Evolutionary conservation across 2,888 invertebrate species (phyloP).

Genomic region (Scaptomyza caliginosa): DNA sequence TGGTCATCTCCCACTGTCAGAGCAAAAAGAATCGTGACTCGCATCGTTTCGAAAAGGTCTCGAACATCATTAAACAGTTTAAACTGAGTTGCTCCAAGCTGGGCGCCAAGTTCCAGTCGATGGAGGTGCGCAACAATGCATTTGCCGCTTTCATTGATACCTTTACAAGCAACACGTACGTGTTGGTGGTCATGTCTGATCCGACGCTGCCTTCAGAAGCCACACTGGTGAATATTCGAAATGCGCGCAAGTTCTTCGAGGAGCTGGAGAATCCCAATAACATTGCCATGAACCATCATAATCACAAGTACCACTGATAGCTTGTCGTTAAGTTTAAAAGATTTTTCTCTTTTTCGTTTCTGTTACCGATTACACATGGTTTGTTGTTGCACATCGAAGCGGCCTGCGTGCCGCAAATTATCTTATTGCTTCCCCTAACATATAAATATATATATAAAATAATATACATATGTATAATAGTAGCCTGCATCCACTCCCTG

Average conservation of each 20-base stretch:
- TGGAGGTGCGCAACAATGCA: slow-evolving; percentile 98
- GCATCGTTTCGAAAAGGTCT: slow-evolving; percentile 99
- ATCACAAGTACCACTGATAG: slow-evolving; percentile 77
- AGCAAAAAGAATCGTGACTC: slow-evolving; percentile 95
- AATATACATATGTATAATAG: slow-evolving; percentile 2
- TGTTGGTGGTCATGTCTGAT: slow-evolving; percentile 99
- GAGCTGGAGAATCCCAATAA: slow-evolving; percentile 91
- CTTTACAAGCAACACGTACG: slow-evolving; percentile 99
- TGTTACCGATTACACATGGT: slow-evolving; percentile 48
- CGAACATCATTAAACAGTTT: slow-evolving; percentile 99
- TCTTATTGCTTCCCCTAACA: slow-evolving; percentile 60
- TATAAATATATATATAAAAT: too few relatives aligned
- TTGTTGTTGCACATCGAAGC: slow-evolving; percentile 69
- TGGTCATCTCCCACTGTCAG: slow-evolving; percentile 98
- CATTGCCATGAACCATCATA: slow-evolving; percentile 81
- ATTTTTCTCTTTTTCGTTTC: slow-evolving; percentile 23
- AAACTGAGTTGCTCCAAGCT: slow-evolving; percentile 98
- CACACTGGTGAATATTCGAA: slow-evolving; percentile 97
- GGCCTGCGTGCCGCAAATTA: slow-evolving; percentile 36
- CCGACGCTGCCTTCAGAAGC: slow-evolving; percentile 98
- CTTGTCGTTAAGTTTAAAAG: slow-evolving; percentile 40
- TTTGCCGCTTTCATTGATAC: slow-evolving; percentile 99
- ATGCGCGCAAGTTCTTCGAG: slow-evolving; percentile 99
- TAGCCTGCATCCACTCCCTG: slow-evolving; percentile 33
- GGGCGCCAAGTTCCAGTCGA: slow-evolving; percentile 98